phyloP scores from a whole-genome alignment of 2,113 vertebrate species.

The Andinoacara biseriatus region DNA sequence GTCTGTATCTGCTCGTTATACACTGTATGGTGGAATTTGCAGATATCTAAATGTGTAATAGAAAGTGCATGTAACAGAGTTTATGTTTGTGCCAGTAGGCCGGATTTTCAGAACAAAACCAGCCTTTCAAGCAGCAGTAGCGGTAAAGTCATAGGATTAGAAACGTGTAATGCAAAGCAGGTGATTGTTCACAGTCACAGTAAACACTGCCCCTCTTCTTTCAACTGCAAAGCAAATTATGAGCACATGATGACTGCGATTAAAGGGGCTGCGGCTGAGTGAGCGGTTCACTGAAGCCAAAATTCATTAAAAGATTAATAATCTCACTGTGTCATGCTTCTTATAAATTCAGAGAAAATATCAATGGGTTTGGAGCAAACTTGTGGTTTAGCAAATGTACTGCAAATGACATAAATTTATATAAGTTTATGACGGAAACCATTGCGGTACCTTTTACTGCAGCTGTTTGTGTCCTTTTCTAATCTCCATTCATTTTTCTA shows the following conservation, averaged over 20 bases:
- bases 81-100: neutral
- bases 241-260: constrained; percentile 35
- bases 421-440: neutral
- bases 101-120: constrained; percentile 51
- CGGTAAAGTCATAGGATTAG: constrained; percentile 51
- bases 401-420: no score
- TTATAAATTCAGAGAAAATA: neutral
- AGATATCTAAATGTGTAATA: neutral
- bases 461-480: neutral
- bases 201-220: constrained; percentile 23
- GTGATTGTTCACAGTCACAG: constrained; percentile 26
- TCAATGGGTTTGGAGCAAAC: neutral
- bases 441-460: neutral
- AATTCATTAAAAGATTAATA: neutral
- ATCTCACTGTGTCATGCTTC: neutral
- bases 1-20: no score
- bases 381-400: neutral
- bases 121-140: constrained; percentile 42
- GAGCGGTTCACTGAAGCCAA: neutral
- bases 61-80: neutral
- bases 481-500: neutral
- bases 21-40: neutral
- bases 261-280: neutral
- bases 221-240: constrained; percentile 11
- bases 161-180: constrained; percentile 19